Conservation (phyloP, 2,797 vertebrate genomes). For the Bradypodion ventrale region DNA sequence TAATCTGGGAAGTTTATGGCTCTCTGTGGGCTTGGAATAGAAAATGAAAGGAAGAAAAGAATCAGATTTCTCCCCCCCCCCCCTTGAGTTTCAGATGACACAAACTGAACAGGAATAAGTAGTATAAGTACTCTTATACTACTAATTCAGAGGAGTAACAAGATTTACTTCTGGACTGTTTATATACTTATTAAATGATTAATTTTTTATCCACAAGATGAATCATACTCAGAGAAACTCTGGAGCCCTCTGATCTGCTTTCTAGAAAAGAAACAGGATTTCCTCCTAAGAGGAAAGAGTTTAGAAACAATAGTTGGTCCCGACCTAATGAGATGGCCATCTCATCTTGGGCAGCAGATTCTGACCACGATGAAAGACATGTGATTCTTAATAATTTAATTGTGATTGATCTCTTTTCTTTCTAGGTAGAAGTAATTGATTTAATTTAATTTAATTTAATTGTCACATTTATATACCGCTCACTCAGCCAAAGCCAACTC, state of each 20-base stretch:
- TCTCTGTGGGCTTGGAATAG: slow-evolving; percentile 7
- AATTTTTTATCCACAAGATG: not conserved
- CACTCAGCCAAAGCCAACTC: too few species aligned
- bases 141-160: not conserved
- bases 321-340: not conserved
- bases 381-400: not conserved
- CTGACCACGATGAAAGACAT: not conserved
- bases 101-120: not conserved
- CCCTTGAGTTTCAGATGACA: not conserved
- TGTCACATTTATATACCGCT: too few species aligned
- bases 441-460: too few species aligned
- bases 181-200: not conserved
- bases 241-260: not conserved
- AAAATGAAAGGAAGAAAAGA: not conserved
- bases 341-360: not conserved
- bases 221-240: not conserved
- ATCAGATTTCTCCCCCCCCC: not conserved
- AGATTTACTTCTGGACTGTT: not conserved
- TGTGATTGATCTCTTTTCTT: too few species aligned
- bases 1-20: slow-evolving; percentile 26
- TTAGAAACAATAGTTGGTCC: too few species aligned
- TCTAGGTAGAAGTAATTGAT: too few species aligned
- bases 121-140: not conserved
- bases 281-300: not conserved
- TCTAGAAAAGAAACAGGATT: not conserved